Evolutionary conservation across 2,888 invertebrate genomes (phyloP), one percentile per base, ranked within the genome.

Genomic region (Dynastes hyllus): DNA sequence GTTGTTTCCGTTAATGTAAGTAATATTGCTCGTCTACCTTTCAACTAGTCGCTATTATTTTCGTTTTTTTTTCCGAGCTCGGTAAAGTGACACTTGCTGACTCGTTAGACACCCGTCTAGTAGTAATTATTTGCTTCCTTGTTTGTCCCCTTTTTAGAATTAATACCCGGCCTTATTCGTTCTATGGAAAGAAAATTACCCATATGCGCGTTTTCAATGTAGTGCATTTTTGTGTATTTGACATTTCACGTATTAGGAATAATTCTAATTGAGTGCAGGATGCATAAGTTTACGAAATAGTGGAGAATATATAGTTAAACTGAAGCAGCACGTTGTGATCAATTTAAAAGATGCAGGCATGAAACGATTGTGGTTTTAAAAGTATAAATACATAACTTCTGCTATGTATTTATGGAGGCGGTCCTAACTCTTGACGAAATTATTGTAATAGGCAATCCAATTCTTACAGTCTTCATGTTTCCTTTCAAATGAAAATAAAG

Each of bases 1-100:
- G 40, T 45, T 61, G 70, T 63, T 78, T 78, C 78, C 78, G 78
- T 27, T 65, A 71, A 45, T 45, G 45, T 45, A 16, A 22, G 37
- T 53, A 32, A 55, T 55, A 53, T 65, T 9, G 37, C 37, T 37
- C 37, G 6, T 37, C 65, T 37, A 37, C 32, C 40, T 66, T 66
- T 66, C 66, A 16, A 66, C 66, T 66, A 37, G 66, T 32, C 16
- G 11, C 45, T 45, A 11, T 8, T 11, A 45, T 11, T 45, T 45
- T 45, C 45, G 11, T 45, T 11, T 45, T 2, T 37, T 37, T 9
- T 0, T 45, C 45, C 45, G 45, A 45, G 11, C 45, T 63, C 40
- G 66, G n/a, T 16, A 66, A n/a, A n/a, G 45, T 37, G 40, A 4
- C 40, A 66, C 66, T 66, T 22, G 37, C 37, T 16, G 37, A 66